Percentiles rank a stretch among this genome's conserved stretches.
These are phyloP conservation scores for Drosophila triauraria DNA, from an alignment of 1,140 invertebrate species.

Conservation along the genomic window DNA sequence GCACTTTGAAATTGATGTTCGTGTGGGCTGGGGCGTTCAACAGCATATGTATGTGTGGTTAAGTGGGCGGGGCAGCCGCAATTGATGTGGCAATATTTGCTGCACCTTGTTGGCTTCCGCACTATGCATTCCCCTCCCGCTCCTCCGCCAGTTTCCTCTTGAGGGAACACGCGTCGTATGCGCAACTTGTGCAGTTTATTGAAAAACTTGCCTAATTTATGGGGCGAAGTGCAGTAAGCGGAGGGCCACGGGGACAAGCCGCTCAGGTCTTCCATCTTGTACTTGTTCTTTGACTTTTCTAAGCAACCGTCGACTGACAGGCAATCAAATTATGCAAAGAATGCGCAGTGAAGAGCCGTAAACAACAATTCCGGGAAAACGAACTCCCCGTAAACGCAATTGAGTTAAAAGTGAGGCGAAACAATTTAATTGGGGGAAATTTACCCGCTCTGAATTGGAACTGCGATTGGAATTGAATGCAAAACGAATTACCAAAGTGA, in stretches of 20 bases:
- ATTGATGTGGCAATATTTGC: conserved; percentile 57
- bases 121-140: neutral
- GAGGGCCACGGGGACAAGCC: neutral
- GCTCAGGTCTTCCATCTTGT: conserved; percentile 1
- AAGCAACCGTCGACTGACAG: conserved; percentile 32
- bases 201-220: conserved; percentile 81
- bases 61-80: conserved; percentile 34
- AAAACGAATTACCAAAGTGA: conserved; percentile 74
- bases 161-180: conserved; percentile 59
- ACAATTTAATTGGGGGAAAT: conserved; percentile 65
- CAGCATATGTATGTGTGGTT: conserved; percentile 34
- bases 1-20: conserved; percentile 69
- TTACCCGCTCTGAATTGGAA: conserved; percentile 40
- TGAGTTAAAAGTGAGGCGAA: conserved; percentile 70
- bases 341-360: conserved; percentile 72
- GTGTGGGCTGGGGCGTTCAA: conserved; percentile 16
- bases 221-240: conserved; percentile 5
- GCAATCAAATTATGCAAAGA: conserved; percentile 75
- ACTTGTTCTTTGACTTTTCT: conserved; percentile 34
- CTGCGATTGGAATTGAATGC: conserved; percentile 40
- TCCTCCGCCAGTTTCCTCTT: conserved; percentile 21
- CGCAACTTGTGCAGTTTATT: conserved; percentile 80
- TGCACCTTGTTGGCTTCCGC: conserved; percentile 46
- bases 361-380: conserved; percentile 73
- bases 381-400: conserved; percentile 72